Base-by-base conservation (phyloP, 2,888 invertebrate species). In the Andrena bicolor region DNA sequence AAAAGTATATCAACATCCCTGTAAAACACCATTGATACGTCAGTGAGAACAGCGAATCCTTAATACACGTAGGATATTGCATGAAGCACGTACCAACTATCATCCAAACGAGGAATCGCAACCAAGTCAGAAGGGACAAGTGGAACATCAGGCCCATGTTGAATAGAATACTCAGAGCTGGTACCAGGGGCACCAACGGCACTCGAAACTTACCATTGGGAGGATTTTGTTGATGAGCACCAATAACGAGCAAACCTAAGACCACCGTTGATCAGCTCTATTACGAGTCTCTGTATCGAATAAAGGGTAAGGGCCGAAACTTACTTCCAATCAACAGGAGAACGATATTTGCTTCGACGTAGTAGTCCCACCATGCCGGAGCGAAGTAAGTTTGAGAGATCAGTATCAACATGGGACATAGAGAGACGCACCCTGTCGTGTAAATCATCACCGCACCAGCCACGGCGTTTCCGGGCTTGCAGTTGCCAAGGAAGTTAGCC, bases 31-130 rank as follows among this genome's bases (percentile, higher is more conserved):
- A 53, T 35, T 16, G 7, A 30, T 2, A 35, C 4, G 7, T 48
- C 13, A 20, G 4, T 0, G 7, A 51, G n/a, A 35, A 32, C 23
- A 8, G 41, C 16, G 16, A 1, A 16, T 5, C 41, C 41, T 56
- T 4, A 1, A 23, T 26, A 13, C 23, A 23, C 7, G 4, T 4
- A 13, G 5, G 10, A 3, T 30, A 32, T 32, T 7, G 20, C 3
- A 6, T 0, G 0, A 20, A 41, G 20, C 13, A 84, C 95, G 94
- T 94, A 96, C 98, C 98, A 77, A 98, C 93, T 60, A 96, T 95
- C 95, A 98, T 97, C 98, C 98, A 98, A 63, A 97, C 96, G 87
- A 97, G 96, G 92, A 98, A 98, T 53, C 98, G 95, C 5, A 97
- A 94, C 98, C 98, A 98, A 0, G 98, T 98, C 26, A 97, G 94